These are phyloP conservation scores for Pseudorhiza aurosa DNA, from an alignment of 30 jellyfish, hydroid and myxozoan species.

Conservation along the genomic window DNA sequence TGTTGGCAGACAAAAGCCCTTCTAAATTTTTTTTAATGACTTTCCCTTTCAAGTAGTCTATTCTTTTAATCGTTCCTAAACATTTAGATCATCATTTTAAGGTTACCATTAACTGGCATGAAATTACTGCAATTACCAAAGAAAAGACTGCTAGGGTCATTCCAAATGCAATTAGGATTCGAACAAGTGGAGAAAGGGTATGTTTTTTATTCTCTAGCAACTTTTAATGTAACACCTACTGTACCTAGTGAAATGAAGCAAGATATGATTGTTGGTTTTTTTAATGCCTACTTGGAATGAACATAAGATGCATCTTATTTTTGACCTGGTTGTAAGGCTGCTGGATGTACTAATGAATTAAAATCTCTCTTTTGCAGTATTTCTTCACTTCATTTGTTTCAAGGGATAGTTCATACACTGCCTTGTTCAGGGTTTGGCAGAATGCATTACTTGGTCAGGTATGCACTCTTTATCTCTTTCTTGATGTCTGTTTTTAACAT, in stretches of 20 bases:
- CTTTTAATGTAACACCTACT: not conserved
- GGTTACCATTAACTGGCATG: slow-evolving; percentile 97
- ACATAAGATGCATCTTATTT: not conserved
- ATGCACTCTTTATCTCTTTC: too few species aligned
- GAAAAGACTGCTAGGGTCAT: slow-evolving; percentile 95
- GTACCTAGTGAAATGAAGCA: too few species aligned
- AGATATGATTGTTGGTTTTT: too few species aligned
- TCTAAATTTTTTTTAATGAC: too few species aligned
- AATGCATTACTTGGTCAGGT: slow-evolving; percentile 97
- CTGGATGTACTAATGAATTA: too few species aligned
- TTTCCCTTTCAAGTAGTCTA: too few species aligned
- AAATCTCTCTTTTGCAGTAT: slow-evolving; percentile 48
- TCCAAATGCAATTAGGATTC: slow-evolving; percentile 88
- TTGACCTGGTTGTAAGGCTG: not conserved
- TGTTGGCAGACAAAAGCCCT: too few species aligned
- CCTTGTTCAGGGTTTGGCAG: slow-evolving; percentile 98
- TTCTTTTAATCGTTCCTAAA: too few species aligned
- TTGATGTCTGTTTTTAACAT: too few species aligned
- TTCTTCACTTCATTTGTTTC: slow-evolving; percentile 93
- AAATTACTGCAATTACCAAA: slow-evolving; percentile 91
- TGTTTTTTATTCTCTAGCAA: too few species aligned
- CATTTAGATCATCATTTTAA: slow-evolving; percentile 5
- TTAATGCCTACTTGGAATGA: too few species aligned
- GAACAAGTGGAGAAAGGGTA: slow-evolving; percentile 91
- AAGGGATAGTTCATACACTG: slow-evolving; percentile 89